Evolutionary conservation across 2,888 invertebrate genomes (phyloP).

Genomic region (Athalia rosae): DNA sequence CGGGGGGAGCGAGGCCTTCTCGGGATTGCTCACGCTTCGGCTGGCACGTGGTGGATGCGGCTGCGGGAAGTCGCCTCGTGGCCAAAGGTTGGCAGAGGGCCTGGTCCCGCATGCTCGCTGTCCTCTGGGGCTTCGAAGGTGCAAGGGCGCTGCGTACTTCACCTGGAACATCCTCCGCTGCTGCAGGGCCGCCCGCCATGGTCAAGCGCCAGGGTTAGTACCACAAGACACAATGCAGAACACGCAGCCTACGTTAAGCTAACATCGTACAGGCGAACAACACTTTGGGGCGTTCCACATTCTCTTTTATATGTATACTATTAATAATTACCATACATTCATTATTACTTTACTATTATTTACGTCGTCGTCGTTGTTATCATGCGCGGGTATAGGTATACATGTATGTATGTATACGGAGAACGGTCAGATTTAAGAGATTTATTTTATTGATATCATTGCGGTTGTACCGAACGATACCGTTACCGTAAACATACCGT

Average conservation of each 20-base stretch:
- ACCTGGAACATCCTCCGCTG: constrained; percentile 77
- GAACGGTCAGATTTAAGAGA: too few relatives aligned
- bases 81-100: constrained; percentile 60
- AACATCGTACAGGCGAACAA: constrained; percentile 33
- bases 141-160: constrained; percentile 89
- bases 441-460: too few relatives aligned
- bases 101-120: constrained; percentile 89
- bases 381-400: too few relatives aligned
- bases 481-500: too few relatives aligned
- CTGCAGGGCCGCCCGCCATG: constrained; percentile 72
- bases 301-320: neutral
- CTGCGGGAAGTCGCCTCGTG: constrained; percentile 45
- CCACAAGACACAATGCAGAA: constrained; percentile 71
- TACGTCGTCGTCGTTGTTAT: too few relatives aligned
- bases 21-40: constrained; percentile 63
- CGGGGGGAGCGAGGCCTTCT: constrained; percentile 54
- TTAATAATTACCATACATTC: neutral
- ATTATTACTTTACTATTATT: too few relatives aligned
- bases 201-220: constrained; percentile 72
- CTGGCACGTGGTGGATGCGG: constrained; percentile 15
- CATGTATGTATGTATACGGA: too few relatives aligned
- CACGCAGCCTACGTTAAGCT: constrained; percentile 61
- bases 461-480: too few relatives aligned
- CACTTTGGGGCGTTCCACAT: neutral
- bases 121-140: constrained; percentile 89